A percentile compares a stretch with the other conserved stretches of the same genome.
These are phyloP conservation scores for Leptonema lineaticorne DNA, from an alignment of 1,140 invertebrate species.

Conservation along the genomic window DNA sequence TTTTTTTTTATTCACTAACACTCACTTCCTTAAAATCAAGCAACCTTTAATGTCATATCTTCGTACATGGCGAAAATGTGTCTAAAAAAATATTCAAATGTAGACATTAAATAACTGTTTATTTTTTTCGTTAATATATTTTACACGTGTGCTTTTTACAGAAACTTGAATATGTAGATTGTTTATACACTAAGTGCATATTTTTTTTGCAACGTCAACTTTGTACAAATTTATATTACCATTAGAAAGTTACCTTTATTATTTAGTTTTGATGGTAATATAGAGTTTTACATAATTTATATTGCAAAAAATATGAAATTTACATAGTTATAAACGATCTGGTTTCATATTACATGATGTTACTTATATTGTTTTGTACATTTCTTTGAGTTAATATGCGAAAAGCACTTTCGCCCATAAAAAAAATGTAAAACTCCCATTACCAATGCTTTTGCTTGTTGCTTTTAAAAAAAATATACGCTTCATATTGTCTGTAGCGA, in stretches of 20 bases:
- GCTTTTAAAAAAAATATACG: conserved; percentile 21
- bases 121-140: not conserved
- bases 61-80: conserved; percentile 22
- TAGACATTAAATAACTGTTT: not conserved
- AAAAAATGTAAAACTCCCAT: conserved; percentile 35
- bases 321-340: no score
- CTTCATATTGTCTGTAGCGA: conserved; percentile 17
- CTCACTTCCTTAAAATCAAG: not conserved
- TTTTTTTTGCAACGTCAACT: not conserved
- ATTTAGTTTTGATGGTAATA: no score
- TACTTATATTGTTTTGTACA: no score
- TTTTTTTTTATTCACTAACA: not conserved
- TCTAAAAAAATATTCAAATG: not conserved
- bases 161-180: no score
- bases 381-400: no score
- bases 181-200: no score
- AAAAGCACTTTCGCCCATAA: conserved; percentile 13
- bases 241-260: not conserved
- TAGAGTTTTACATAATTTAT: no score
- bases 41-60: conserved; percentile 8
- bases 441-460: conserved; percentile 38
- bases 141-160: not conserved
- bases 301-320: no score
- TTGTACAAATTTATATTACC: not conserved
- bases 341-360: no score